Evolutionary conservation across 2,797 vertebrate genomes (phyloP), one percentile per base, ranked within the genome.

Genomic region (Hypotaenidia philippensis): DNA sequence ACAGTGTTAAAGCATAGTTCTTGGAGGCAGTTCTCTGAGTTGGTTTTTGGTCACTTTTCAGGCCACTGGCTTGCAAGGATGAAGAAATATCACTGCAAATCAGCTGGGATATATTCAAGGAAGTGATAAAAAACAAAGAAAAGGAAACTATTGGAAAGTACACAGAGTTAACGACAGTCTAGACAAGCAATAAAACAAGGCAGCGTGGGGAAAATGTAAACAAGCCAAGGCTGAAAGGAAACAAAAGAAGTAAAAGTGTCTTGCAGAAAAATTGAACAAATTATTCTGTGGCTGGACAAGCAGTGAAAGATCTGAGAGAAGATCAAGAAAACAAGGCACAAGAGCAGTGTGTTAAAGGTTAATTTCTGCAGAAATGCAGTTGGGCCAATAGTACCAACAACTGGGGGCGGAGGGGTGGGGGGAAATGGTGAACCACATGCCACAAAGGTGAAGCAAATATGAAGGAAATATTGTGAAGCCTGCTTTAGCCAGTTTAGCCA

Each of bases 81-180:
- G 45, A 94, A 87, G 72, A 92, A 94, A 90, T 86, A 45, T 85
- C 53, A n/a, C 36, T 31, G 18, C 56, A 94, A 45, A 83, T 87
- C 79, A 75, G 41, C 79, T 81, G 72, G 19, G 47, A 72, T 87
- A 93, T 81, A 76, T 78, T 95, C 72, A 90, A 97, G 94, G 94
- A 97, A 94, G 93, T 88, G 80, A 94, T 72, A 94, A 78, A 95
- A 91, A 94, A 68, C 19, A 65, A 65, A 95, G 87, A 32, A 72
- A 91, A 95, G 91, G 94, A 95, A 96, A 91, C 90, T 95, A 83
- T 86, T 93, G 83, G 83, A 83, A 87, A 90, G 85, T n/a, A 78
- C 50, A 78, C 31, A 23, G 53, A 76, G 61, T 68, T 93, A 91
- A 94, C 16, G 8, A 50, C 45, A 40, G 77, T 55, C 70, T 93